Percentiles rank a stretch among this genome's conserved stretches.
These are phyloP conservation scores for Crotalus horridus DNA, from an alignment of 2,113 vertebrate species.

Conservation along the genomic window DNA sequence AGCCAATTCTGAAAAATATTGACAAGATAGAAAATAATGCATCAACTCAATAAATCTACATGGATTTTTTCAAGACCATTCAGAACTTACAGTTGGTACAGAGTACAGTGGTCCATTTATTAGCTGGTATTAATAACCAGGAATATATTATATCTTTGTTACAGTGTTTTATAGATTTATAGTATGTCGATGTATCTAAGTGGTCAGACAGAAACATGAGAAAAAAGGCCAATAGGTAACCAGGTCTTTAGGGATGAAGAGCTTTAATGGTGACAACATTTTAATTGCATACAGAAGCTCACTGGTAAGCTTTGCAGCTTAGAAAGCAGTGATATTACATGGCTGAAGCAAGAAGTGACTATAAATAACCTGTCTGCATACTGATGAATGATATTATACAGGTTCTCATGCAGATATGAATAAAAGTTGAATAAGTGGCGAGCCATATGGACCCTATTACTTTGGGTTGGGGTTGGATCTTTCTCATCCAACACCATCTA, in stretches of 20 bases:
- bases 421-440: not conserved
- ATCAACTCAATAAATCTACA: not conserved
- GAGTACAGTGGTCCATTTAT: not conserved
- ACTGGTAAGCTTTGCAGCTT: not conserved
- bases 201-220: not conserved
- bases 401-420: not conserved
- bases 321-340: not conserved
- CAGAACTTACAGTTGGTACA: not conserved
- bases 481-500: not conserved
- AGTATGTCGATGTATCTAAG: not conserved
- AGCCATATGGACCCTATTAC: not conserved
- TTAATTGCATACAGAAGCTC: not conserved
- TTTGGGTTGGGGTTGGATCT: not conserved
- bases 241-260: not conserved
- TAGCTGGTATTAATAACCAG: not conserved
- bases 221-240: not conserved
- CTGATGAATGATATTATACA: not conserved
- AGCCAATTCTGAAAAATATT: not conserved
- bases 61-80: not conserved
- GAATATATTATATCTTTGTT: not conserved
- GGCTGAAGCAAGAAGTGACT: not conserved
- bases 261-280: not conserved
- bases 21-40: not conserved
- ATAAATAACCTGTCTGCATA: not conserved
- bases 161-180: not conserved